Percentiles rank a stretch among this genome's conserved stretches.
Evolutionary conservation across 1,140 invertebrate genomes (phyloP).

Genomic region (Drosophila rhopaloa): DNA sequence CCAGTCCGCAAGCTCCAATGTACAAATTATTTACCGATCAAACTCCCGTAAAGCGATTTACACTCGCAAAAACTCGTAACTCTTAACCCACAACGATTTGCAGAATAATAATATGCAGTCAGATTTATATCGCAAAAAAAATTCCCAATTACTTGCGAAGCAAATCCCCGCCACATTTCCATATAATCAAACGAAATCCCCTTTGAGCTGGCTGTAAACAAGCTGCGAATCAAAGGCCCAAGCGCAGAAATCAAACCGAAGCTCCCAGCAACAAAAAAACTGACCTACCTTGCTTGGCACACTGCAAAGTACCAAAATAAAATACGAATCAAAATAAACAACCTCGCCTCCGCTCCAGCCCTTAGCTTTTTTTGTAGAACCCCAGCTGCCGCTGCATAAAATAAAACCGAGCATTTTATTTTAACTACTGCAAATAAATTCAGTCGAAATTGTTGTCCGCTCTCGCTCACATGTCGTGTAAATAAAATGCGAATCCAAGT

Average conservation of each 20-base stretch:
- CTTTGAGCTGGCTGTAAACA: conserved; percentile 44
- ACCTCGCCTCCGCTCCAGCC: conserved; percentile 7
- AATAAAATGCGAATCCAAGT: conserved; percentile 77
- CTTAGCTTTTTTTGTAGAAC: conserved; percentile 21
- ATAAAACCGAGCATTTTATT: conserved; percentile 79
- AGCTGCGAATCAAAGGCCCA: conserved; percentile 44
- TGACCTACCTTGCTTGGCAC: conserved; percentile 28
- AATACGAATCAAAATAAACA: conserved; percentile 28
- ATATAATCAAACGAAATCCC: conserved; percentile 36
- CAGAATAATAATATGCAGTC: conserved; percentile 11
- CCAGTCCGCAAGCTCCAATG: background rate
- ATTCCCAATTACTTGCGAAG: conserved; percentile 16
- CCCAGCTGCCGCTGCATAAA: conserved; percentile 58
- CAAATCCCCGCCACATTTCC: conserved; percentile 29
- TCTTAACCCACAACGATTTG: background rate
- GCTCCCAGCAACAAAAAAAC: conserved; percentile 9
- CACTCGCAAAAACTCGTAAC: background rate
- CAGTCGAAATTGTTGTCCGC: conserved; percentile 67
- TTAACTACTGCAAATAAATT: conserved; percentile 77
- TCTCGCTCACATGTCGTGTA: conserved; percentile 69
- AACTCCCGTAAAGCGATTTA: background rate
- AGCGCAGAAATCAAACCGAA: conserved; percentile 38
- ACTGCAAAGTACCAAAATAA: conserved; percentile 40
- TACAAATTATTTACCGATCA: background rate
- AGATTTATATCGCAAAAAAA: background rate